Conservation (phyloP, 2,797 vertebrate species). For the Danio tinwini region DNA sequence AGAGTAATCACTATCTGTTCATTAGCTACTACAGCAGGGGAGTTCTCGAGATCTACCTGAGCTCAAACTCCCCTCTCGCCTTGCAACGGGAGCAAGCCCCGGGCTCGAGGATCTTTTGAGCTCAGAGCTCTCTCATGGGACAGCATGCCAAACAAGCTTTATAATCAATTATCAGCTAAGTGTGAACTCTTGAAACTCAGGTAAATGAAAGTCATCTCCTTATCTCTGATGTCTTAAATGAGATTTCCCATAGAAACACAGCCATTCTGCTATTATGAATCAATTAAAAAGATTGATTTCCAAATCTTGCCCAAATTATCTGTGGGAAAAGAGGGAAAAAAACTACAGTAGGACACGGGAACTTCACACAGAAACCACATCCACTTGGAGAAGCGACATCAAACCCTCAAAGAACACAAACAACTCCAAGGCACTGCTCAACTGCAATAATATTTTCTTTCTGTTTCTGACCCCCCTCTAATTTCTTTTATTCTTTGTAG, state of each 20-base stretch:
- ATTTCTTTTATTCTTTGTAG: neutral
- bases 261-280: neutral
- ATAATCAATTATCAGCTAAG: too few relatives aligned
- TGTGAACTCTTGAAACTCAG: neutral
- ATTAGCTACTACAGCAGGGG: too few relatives aligned
- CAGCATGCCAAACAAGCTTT: too few relatives aligned
- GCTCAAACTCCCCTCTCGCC: too few relatives aligned
- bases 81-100: too few relatives aligned
- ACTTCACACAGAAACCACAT: slow-evolving; percentile 66
- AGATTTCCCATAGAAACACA: neutral
- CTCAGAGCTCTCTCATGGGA: too few relatives aligned
- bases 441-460: slow-evolving; percentile 56
- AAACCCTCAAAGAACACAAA: slow-evolving; percentile 66
- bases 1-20: too few relatives aligned
- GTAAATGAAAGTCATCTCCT: neutral
- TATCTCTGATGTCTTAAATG: neutral
- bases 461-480: slow-evolving; percentile 12
- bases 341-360: slow-evolving; percentile 51
- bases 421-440: slow-evolving; percentile 40
- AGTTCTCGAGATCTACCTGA: too few relatives aligned
- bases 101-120: too few relatives aligned
- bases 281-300: neutral
- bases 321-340: slow-evolving; percentile 32
- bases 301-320: slow-evolving; percentile 2
- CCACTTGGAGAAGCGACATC: slow-evolving; percentile 55